phyloP scores from a whole-genome alignment of 2,797 vertebrate genomes.

The Girardinus metallicus region DNA sequence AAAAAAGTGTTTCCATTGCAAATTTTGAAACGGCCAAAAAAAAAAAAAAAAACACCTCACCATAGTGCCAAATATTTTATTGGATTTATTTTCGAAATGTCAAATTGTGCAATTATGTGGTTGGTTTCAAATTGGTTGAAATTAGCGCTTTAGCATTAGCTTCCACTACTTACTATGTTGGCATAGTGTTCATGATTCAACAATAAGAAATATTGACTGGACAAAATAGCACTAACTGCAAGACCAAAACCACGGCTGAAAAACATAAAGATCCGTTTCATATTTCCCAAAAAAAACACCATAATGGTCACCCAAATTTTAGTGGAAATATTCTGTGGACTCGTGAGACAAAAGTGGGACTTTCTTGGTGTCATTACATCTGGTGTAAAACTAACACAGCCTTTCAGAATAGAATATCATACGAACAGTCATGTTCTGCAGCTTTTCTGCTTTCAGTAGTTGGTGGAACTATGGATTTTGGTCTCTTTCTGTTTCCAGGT shows the following conservation, averaged over 20 bases:
- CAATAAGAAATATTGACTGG: background rate
- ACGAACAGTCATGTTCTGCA: background rate
- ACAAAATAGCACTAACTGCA: background rate
- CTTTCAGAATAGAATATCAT: background rate
- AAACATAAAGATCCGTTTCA: background rate
- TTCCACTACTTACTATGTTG: background rate
- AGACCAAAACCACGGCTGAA: background rate
- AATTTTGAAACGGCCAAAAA: no score
- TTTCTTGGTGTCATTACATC: background rate
- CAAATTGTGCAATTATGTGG: background rate
- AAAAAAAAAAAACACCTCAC: no score
- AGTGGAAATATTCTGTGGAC: background rate
- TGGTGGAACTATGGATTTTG: background rate
- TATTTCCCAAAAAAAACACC: background rate
- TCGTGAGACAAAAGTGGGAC: background rate
- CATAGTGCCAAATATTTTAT: no score
- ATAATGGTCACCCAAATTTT: background rate
- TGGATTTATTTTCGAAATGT: no score
- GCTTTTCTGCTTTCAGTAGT: background rate
- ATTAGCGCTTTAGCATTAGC: background rate
- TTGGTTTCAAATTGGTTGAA: background rate
- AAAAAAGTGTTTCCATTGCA: no score
- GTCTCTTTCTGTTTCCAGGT: slow-evolving; percentile 50
- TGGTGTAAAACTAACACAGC: background rate
- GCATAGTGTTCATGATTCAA: background rate